A percentile compares a stretch with the other conserved stretches of the same genome.
Evolutionary conservation across 2,113 vertebrate genomes (phyloP).

Genomic region (Cacatua alba): DNA sequence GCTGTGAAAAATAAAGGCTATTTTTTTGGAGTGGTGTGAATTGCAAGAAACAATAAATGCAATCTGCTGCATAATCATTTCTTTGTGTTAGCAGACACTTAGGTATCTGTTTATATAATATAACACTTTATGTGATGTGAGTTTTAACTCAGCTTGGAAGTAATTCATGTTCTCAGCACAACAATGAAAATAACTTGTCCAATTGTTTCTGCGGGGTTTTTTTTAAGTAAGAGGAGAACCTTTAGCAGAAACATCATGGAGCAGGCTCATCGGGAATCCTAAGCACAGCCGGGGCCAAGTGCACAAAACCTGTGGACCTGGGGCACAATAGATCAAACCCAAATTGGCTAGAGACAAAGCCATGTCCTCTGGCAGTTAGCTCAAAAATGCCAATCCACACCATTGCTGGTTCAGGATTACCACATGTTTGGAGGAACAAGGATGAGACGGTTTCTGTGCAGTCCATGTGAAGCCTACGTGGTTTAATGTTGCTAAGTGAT

Average conservation of each 20-base stretch:
- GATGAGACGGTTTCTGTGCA: background rate
- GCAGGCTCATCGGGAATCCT: background rate
- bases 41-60: background rate
- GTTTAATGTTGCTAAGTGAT: fast-evolving
- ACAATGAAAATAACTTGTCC: background rate
- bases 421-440: background rate
- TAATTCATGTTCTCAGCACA: background rate
- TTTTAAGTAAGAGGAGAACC: background rate
- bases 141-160: background rate
- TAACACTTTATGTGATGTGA: background rate
- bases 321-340: background rate
- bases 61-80: background rate
- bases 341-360: background rate
- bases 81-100: background rate
- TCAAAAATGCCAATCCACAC: background rate
- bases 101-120: background rate
- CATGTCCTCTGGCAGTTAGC: background rate
- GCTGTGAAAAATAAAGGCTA: background rate
- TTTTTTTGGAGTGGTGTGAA: background rate
- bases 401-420: background rate
- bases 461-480: fast-evolving
- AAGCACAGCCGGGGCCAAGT: background rate
- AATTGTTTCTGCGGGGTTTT: background rate
- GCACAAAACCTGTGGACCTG: background rate
- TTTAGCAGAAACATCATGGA: background rate